Percentiles rank a stretch among this genome's conserved stretches.
phyloP scores from a whole-genome alignment of 2,888 invertebrate genomes.

The Hydriomena furcata region DNA sequence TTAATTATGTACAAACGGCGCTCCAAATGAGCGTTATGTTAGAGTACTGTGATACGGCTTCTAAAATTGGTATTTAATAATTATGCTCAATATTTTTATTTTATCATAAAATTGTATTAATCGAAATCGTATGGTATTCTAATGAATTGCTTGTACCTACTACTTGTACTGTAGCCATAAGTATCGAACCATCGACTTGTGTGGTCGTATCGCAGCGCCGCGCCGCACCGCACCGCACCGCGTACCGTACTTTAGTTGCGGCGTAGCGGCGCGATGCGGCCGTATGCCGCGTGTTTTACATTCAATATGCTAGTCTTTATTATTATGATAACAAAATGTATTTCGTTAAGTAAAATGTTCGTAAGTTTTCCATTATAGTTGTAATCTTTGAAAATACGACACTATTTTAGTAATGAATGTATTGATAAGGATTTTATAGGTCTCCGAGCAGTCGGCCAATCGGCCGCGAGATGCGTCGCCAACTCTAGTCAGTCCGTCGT shows the following conservation, averaged over 20 bases:
- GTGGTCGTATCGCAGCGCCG: too few species aligned
- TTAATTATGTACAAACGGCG: constrained; percentile 37
- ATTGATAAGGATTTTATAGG: constrained; percentile 55
- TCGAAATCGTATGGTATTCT: constrained; percentile 51
- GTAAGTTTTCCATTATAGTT: constrained; percentile 62
- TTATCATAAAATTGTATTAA: constrained; percentile 55
- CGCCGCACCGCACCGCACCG: too few species aligned
- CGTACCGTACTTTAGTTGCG: background rate
- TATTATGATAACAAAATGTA: constrained; percentile 63
- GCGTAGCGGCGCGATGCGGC: too few species aligned
- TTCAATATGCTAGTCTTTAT: constrained; percentile 82
- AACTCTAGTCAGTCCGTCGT: background rate
- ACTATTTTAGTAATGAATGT: constrained; percentile 62
- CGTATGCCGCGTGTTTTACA: constrained; percentile 49
- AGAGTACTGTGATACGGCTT: constrained; percentile 80
- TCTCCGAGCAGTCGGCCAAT: background rate
- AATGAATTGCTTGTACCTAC: constrained; percentile 41
- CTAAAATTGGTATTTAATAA: constrained; percentile 54
- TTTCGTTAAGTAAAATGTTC: constrained; percentile 57
- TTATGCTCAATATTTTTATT: constrained; percentile 72
- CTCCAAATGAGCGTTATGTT: constrained; percentile 59
- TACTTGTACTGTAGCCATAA: constrained; percentile 36
- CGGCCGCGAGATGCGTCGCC: background rate
- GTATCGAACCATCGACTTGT: constrained; percentile 9
- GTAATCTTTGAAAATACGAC: constrained; percentile 43